phyloP scores from a whole-genome alignment of 1,140 invertebrate genomes.

The Drosophila melanogaster region Release_6_plus_ISO1_MT NT_037436.4:21713501-21714000 shows the following conservation, averaged over 20 bases:
- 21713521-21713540: no score
- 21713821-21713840: conserved; percentile 81
- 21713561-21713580: background rate
- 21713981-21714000: conserved; percentile 7
- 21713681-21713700: conserved; percentile 32
- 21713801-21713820: conserved; percentile 82
- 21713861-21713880: conserved; percentile 35
- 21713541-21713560: background rate
- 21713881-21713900: conserved; percentile 46
- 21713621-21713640: background rate
- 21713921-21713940: conserved; percentile 77
- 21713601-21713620: no score
- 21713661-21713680: background rate
- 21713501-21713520: no score
- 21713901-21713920: conserved; percentile 81
- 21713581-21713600: background rate
- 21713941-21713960: conserved; percentile 32
- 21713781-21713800: conserved; percentile 82
- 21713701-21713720: conserved; percentile 8
- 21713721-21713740: conserved; percentile 43
- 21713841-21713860: conserved; percentile 31
- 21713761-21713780: conserved; percentile 77
- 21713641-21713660: background rate
- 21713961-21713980: background rate
- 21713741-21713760: conserved; percentile 70